phyloP scores from a whole-genome alignment of 2,888 invertebrate genomes.

The Spatulosminthurus flaviceps region DNA sequence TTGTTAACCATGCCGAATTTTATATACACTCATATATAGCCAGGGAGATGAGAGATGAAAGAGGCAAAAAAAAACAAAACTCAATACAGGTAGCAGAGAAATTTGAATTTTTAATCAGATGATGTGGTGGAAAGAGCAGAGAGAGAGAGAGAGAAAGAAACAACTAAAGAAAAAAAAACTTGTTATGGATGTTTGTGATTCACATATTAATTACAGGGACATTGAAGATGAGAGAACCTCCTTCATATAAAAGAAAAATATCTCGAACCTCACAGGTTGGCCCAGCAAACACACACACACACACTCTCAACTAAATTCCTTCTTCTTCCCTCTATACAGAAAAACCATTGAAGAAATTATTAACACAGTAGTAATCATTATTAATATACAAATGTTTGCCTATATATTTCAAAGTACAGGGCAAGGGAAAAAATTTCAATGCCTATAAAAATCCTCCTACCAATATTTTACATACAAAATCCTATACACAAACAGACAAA shows the following conservation, averaged over 20 bases:
- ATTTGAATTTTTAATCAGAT: slow-evolving; percentile 63
- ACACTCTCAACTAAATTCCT: no score
- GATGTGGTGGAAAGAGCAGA: slow-evolving; percentile 31
- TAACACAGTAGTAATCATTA: no score
- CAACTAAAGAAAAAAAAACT: slow-evolving; percentile 40
- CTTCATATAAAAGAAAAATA: no score
- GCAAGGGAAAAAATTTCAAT: no score
- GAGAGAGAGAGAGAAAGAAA: slow-evolving; percentile 18
- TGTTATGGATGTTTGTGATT: slow-evolving; percentile 49
- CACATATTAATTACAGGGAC: slow-evolving; percentile 49
- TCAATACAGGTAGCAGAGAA: slow-evolving; percentile 63
- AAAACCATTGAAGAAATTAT: no score
- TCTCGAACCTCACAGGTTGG: no score
- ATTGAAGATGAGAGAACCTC: neutral
- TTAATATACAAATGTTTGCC: no score
- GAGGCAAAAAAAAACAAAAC: slow-evolving; percentile 53
- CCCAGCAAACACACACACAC: neutral
- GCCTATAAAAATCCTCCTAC: no score
- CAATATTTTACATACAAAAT: no score
- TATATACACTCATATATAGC: neutral
- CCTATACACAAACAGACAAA: no score
- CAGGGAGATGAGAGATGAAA: slow-evolving; percentile 22
- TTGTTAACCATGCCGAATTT: neutral
- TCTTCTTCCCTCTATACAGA: no score
- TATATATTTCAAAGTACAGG: no score